Percentiles rank a stretch among this genome's conserved stretches.
phyloP scores from a whole-genome alignment of 2,888 invertebrate species.

The Zaprionus obscuricornis region DNA sequence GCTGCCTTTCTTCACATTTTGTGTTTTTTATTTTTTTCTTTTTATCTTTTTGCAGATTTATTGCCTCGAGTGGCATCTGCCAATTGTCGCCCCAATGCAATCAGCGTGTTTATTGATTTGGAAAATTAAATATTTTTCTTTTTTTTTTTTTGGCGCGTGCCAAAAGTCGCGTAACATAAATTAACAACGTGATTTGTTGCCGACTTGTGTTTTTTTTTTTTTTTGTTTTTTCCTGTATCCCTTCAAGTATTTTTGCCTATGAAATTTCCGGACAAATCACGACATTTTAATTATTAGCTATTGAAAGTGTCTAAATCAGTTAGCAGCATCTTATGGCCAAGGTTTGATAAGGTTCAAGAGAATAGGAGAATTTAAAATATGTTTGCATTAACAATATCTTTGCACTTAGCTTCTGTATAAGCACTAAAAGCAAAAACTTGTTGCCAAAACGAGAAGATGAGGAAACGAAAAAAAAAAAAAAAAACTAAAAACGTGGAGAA shows the following conservation, averaged over 20 bases:
- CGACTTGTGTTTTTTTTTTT: no score
- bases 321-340: no score
- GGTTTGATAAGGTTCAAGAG: no score
- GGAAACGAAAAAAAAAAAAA: conserved; percentile 3
- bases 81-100: conserved; percentile 75
- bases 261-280: conserved; percentile 51
- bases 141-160: conserved; percentile 48
- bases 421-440: conserved; percentile 71
- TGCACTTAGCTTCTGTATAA: conserved; percentile 40
- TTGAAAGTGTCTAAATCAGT: conserved; percentile 24
- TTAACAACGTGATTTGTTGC: conserved; percentile 63
- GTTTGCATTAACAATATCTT: not conserved
- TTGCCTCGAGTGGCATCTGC: conserved; percentile 67
- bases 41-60: conserved; percentile 58
- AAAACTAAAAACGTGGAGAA: not conserved
- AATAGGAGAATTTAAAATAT: conserved; percentile 1
- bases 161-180: conserved; percentile 64
- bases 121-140: conserved; percentile 75
- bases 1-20: not conserved
- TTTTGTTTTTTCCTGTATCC: no score
- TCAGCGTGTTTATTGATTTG: conserved; percentile 78
- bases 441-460: conserved; percentile 28
- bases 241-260: conserved; percentile 27
- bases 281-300: conserved; percentile 70
- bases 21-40: no score